Percentiles rank a stretch among this genome's conserved stretches.
Evolutionary conservation across 2,797 vertebrate genomes (phyloP).

Genomic region (Chelidonichthys spinosus): DNA sequence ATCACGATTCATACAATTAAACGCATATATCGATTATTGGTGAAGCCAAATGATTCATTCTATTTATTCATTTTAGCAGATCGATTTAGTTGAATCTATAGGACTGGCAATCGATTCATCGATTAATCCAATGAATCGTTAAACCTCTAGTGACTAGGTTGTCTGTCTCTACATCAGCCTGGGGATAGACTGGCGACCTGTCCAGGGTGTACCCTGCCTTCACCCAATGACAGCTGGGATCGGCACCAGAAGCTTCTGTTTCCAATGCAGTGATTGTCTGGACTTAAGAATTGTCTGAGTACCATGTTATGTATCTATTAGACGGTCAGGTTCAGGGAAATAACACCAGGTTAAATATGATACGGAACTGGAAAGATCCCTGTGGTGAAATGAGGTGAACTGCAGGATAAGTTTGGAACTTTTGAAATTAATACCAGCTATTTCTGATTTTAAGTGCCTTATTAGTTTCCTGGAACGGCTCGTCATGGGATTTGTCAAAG

Average conservation of each 20-base stretch:
- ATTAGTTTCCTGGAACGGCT: constrained; percentile 17
- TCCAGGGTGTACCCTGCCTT: too few species aligned
- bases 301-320: neutral
- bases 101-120: too few species aligned
- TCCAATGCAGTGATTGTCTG: neutral
- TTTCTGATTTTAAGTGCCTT: constrained; percentile 43
- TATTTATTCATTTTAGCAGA: too few species aligned
- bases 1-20: too few species aligned
- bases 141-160: too few species aligned
- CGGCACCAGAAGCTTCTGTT: constrained; percentile 5
- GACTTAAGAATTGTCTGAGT: neutral
- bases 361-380: neutral
- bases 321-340: neutral
- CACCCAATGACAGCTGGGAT: too few species aligned
- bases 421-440: constrained; percentile 41
- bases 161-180: too few species aligned
- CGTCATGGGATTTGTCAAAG: constrained; percentile 15
- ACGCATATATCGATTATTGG: too few species aligned
- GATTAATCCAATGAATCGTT: too few species aligned
- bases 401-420: constrained; percentile 32
- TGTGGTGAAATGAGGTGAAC: constrained; percentile 17
- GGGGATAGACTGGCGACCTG: too few species aligned
- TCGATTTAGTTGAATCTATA: too few species aligned
- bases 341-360: constrained; percentile 3
- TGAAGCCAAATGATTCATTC: too few species aligned